Conservation (phyloP, 2,113 vertebrate species). For the Cromileptes altivelis region DNA sequence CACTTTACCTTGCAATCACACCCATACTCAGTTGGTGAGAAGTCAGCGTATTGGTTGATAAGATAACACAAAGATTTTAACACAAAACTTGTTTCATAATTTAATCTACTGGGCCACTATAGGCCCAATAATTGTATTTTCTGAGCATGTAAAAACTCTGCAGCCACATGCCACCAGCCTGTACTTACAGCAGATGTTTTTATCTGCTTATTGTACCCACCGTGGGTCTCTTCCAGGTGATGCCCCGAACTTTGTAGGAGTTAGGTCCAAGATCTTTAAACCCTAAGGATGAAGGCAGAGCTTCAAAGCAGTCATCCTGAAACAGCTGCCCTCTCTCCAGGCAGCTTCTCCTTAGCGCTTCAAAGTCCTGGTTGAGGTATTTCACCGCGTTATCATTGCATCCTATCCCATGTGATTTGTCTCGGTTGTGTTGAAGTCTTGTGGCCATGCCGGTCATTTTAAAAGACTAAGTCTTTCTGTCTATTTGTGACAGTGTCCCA, state of each 20-base stretch:
- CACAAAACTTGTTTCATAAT: background rate
- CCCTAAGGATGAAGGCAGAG: slow-evolving; percentile 86
- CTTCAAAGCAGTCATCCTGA: slow-evolving; percentile 88
- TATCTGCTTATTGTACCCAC: slow-evolving; percentile 28
- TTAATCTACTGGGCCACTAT: background rate
- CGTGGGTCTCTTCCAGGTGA: slow-evolving; percentile 87
- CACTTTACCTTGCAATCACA: background rate
- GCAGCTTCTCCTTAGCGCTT: slow-evolving; percentile 84
- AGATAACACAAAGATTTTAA: background rate
- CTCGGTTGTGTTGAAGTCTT: slow-evolving; percentile 61
- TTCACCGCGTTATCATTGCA: slow-evolving; percentile 82
- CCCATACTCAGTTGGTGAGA: background rate
- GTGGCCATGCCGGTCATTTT: slow-evolving; percentile 58
- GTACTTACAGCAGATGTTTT: background rate
- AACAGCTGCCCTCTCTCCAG: slow-evolving; percentile 85
- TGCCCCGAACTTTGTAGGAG: slow-evolving; percentile 84
- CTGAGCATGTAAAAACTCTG: background rate
- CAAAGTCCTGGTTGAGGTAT: slow-evolving; percentile 89
- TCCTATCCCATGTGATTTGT: slow-evolving; percentile 67
- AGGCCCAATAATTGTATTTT: background rate
- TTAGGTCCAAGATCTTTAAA: slow-evolving; percentile 86
- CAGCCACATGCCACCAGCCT: no score
- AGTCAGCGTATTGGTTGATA: background rate
- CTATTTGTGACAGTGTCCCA: background rate
- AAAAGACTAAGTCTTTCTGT: background rate